Percentiles rank a stretch among this genome's conserved stretches.
Evolutionary conservation across 2,113 vertebrate species (phyloP).

Genomic region (Ceratotherium simum): DNA sequence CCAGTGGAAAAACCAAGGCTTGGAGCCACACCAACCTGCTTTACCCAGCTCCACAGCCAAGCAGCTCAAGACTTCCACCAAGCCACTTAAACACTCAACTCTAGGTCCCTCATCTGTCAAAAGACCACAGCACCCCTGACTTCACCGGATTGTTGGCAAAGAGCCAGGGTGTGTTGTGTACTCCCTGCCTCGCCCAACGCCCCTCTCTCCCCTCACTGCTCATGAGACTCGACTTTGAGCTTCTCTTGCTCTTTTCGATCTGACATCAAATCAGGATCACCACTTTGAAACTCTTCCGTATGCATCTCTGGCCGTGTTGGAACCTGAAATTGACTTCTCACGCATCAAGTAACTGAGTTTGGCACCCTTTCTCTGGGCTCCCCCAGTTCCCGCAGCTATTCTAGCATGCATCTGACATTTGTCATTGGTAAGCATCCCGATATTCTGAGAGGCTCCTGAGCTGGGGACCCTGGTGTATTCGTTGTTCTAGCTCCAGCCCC

Average conservation of each 20-base stretch:
- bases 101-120: not conserved
- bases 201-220: not conserved
- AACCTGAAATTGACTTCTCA: not conserved
- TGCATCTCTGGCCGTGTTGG: not conserved
- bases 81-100: not conserved
- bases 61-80: not conserved
- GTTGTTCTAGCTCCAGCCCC: not conserved
- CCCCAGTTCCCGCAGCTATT: not conserved
- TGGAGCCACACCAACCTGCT: not conserved
- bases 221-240: not conserved
- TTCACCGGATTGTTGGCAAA: not conserved
- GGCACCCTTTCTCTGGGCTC: not conserved
- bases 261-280: conserved; percentile 1
- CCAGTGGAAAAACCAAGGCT: conserved; percentile 6
- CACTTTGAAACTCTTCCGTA: not conserved
- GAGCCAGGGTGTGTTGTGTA: not conserved
- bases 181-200: not conserved
- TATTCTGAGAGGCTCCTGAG: not conserved
- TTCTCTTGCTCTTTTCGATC: not conserved
- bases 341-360: not conserved
- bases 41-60: not conserved
- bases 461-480: not conserved
- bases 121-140: not conserved
- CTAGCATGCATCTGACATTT: not conserved
- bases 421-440: fast-evolving